Percentiles rank a stretch among this genome's conserved stretches.
These are phyloP conservation scores for Phyllostomus discolor DNA, from an alignment of 2,113 vertebrate genomes.

Conservation along the genomic window DNA sequence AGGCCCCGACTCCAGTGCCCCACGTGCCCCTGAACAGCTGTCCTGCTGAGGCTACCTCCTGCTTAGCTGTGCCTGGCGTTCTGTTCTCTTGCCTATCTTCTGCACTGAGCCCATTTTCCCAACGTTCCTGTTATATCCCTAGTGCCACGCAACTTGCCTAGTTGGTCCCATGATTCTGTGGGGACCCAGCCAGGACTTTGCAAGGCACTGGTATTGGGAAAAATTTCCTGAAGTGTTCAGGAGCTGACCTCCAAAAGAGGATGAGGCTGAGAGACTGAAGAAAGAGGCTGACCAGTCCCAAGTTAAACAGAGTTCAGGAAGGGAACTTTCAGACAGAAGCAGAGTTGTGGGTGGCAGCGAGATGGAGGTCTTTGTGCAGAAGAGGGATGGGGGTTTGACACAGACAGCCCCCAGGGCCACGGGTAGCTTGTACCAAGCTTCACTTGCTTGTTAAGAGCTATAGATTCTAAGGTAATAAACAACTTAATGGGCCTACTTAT, in stretches of 20 bases:
- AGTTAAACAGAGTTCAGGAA: not conserved
- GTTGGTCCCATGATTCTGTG: not conserved
- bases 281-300: not conserved
- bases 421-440: not conserved
- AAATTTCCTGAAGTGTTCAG: not conserved
- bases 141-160: rapidly evolving
- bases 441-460: not conserved
- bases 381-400: not conserved
- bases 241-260: not conserved
- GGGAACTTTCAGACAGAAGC: not conserved
- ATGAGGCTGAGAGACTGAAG: not conserved
- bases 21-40: not conserved
- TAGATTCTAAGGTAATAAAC: not conserved
- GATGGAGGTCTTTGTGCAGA: not conserved
- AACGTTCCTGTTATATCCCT: not conserved
- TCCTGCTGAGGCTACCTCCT: too few relatives aligned
- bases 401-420: not conserved
- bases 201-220: not conserved
- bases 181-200: not conserved
- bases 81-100: not conserved
- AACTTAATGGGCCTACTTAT: not conserved
- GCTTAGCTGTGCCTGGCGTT: not conserved
- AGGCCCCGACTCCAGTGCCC: not conserved
- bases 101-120: not conserved
- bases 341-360: not conserved